These are phyloP conservation scores for Mellivora capensis DNA, from an alignment of 2,113 vertebrate genomes.

Conservation along the genomic window DNA sequence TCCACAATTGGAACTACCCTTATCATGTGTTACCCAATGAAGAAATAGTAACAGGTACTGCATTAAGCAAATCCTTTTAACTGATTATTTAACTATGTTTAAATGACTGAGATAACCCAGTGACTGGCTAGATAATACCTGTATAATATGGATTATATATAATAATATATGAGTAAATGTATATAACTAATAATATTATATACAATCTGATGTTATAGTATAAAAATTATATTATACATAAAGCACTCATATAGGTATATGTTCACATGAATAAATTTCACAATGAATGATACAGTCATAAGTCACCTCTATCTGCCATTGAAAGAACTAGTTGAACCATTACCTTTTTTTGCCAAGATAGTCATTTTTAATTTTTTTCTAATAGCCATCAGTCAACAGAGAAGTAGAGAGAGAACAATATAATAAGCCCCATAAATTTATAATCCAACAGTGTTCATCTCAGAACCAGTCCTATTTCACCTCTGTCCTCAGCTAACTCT, in stretches of 20 bases:
- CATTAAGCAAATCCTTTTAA: not conserved
- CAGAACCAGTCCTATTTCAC: not conserved
- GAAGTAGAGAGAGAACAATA: not conserved
- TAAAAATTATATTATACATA: not conserved
- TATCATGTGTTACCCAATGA: not conserved
- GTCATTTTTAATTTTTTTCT: not conserved
- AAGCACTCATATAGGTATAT: not conserved
- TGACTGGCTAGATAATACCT: not conserved
- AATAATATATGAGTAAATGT: not conserved
- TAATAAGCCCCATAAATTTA: not conserved
- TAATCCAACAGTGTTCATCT: not conserved
- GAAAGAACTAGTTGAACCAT: conserved; percentile 4
- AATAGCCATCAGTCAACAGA: not conserved
- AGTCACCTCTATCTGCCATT: not conserved
- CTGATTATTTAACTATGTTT: not conserved
- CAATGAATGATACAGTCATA: not conserved
- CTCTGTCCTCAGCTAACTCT: not conserved
- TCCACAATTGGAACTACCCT: not conserved
- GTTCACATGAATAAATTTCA: not conserved
- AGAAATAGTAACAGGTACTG: not conserved
- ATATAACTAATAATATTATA: not conserved
- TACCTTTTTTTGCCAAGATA: not conserved
- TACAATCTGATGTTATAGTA: not conserved
- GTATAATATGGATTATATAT: not conserved
- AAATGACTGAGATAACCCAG: not conserved